Percentiles rank a stretch among this genome's conserved stretches.
These are phyloP conservation scores for Drosophila subobscura DNA, from an alignment of 1,140 invertebrate species.

Conservation along the genomic window DNA sequence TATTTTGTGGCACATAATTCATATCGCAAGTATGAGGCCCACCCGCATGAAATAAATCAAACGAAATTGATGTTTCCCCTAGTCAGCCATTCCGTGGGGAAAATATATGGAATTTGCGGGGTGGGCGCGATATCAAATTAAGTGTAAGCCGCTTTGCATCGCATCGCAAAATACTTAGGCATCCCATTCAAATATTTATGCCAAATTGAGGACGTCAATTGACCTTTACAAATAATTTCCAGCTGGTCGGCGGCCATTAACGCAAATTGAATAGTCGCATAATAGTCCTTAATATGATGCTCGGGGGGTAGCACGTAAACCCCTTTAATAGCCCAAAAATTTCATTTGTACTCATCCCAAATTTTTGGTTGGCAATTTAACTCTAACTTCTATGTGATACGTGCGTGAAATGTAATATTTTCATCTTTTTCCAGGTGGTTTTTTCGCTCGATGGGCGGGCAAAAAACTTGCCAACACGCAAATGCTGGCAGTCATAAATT, in stretches of 20 bases:
- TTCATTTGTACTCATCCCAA: constrained; percentile 11
- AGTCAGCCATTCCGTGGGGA: not conserved
- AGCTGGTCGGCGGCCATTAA: constrained; percentile 21
- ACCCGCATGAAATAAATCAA: constrained; percentile 32
- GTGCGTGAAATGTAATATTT: constrained; percentile 58
- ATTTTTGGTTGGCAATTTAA: constrained; percentile 42
- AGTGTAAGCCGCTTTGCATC: constrained; percentile 64
- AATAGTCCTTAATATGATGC: not conserved
- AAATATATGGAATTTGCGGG: constrained; percentile 22
- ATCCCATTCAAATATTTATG: constrained; percentile 54
- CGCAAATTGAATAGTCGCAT: constrained; percentile 36
- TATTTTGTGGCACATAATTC: too few species aligned
- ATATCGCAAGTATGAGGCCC: constrained; percentile 23
- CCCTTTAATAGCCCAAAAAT: constrained; percentile 56
- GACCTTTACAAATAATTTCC: constrained; percentile 13
- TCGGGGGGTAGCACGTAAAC: constrained; percentile 17
- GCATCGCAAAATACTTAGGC: constrained; percentile 41
- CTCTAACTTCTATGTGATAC: constrained; percentile 48
- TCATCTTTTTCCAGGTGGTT: constrained; percentile 23
- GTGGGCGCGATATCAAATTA: constrained; percentile 43
- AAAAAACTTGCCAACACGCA: constrained; percentile 67
- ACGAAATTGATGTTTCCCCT: constrained; percentile 16
- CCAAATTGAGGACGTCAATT: constrained; percentile 7
- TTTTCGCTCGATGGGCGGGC: not conserved
- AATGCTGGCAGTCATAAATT: constrained; percentile 75